Conservation (phyloP, 2,888 invertebrate genomes). For the Dynastes grantii region DNA sequence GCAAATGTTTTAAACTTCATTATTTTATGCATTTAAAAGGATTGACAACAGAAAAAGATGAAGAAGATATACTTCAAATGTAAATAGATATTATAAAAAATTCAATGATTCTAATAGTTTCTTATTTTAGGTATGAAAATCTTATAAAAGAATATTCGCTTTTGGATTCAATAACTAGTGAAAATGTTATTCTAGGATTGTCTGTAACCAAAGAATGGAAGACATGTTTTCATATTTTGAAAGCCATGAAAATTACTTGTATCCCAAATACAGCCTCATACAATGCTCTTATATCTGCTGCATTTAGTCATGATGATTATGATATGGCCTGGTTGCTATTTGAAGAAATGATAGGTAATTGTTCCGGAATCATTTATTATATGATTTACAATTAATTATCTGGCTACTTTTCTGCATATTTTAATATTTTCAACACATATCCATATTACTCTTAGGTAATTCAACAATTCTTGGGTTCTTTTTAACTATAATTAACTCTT, state of each 20-base stretch:
- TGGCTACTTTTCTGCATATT: neutral
- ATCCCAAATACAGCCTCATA: constrained; percentile 72
- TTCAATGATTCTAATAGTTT: constrained; percentile 25
- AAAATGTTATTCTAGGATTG: constrained; percentile 76
- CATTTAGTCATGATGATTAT: constrained; percentile 75
- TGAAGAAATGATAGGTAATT: constrained; percentile 71
- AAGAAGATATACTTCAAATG: constrained; percentile 73
- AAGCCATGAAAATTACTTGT: constrained; percentile 73
- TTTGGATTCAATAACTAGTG: constrained; percentile 76
- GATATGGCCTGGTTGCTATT: constrained; percentile 77
- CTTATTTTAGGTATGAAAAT: constrained; percentile 60
- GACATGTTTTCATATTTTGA: constrained; percentile 75
- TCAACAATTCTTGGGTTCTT: no score
- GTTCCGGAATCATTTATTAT: neutral
- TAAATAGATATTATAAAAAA: constrained; percentile 62
- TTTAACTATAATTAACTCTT: no score
- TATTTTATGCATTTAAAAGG: constrained; percentile 65
- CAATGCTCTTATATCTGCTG: constrained; percentile 73
- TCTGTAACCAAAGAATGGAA: constrained; percentile 79
- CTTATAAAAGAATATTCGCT: constrained; percentile 74
- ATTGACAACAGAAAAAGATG: constrained; percentile 70
- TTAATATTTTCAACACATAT: neutral
- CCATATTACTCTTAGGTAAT: no score
- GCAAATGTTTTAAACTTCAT: constrained; percentile 75
- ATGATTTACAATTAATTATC: neutral